Percentiles rank a stretch among this genome's conserved stretches.
These are phyloP conservation scores for Clamator glandarius DNA, from an alignment of 2,797 vertebrate species.

Conservation along the genomic window DNA sequence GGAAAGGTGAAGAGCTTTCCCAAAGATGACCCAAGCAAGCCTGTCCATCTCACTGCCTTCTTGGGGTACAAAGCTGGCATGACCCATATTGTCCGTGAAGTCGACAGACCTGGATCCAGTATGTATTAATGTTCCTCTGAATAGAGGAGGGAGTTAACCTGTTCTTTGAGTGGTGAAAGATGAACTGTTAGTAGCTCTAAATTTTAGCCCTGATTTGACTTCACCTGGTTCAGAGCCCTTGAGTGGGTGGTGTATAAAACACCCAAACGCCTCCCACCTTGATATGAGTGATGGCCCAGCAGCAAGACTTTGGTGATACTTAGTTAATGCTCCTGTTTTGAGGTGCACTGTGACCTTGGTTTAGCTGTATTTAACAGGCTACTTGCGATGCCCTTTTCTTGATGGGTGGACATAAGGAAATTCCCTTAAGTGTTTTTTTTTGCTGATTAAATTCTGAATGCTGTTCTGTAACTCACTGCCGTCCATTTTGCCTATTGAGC, in stretches of 20 bases:
- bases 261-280: background rate
- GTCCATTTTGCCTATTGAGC: accelerated
- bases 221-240: accelerated
- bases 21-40: slow-evolving; percentile 93
- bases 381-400: slow-evolving; percentile 76
- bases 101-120: slow-evolving; percentile 98
- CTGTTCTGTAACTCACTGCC: background rate
- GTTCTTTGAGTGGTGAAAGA: background rate
- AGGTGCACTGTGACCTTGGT: background rate
- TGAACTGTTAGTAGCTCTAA: background rate
- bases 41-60: slow-evolving; percentile 95
- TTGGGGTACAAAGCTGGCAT: slow-evolving; percentile 98
- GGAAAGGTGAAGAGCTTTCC: slow-evolving; percentile 99
- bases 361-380: background rate
- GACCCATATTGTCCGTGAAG: slow-evolving; percentile 97
- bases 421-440: background rate
- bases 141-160: background rate
- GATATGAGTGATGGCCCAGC: background rate
- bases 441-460: slow-evolving; percentile 82
- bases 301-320: background rate
- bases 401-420: slow-evolving; percentile 80
- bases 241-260: background rate
- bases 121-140: slow-evolving; percentile 36
- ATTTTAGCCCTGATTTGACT: background rate
- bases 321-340: background rate